Conservation (phyloP, 92 coral and sea anemone genomes). For the Porites lobata region DNA sequence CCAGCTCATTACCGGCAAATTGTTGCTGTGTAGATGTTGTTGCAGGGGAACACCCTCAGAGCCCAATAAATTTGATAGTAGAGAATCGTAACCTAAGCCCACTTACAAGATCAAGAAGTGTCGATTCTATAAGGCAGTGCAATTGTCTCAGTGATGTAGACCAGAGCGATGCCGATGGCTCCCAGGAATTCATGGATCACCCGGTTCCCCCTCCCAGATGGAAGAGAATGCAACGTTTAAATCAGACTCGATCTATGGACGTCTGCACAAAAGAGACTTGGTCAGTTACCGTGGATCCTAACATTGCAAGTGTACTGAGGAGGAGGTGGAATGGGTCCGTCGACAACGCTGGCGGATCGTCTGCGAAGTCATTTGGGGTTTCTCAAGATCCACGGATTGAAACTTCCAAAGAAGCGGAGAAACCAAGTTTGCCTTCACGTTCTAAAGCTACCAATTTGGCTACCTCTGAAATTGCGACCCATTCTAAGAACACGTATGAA, state of each 20-base stretch:
- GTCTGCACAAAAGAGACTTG: constrained; percentile 23
- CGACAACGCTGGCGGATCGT: not conserved
- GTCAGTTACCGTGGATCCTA: constrained; percentile 54
- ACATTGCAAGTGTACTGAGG: constrained; percentile 56
- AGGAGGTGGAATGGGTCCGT: constrained; percentile 7
- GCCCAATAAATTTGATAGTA: constrained; percentile 11
- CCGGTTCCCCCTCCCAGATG: constrained; percentile 70
- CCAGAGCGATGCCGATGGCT: not conserved
- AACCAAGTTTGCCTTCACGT: constrained; percentile 45
- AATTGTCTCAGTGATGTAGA: not conserved
- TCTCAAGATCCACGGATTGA: not conserved
- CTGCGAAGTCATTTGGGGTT: not conserved
- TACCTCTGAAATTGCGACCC: not conserved
- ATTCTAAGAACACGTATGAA: constrained; percentile 16
- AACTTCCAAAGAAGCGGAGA: not conserved
- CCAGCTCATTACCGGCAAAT: constrained; percentile 35
- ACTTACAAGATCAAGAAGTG: not conserved
- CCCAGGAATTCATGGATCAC: constrained; percentile 5
- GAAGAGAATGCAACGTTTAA: constrained; percentile 45
- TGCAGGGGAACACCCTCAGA: not conserved
- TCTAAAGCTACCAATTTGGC: not conserved
- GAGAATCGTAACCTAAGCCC: constrained; percentile 13
- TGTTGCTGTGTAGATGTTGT: constrained; percentile 25
- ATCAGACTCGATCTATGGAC: constrained; percentile 3
- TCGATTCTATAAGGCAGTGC: not conserved